Percentiles rank a stretch among this genome's conserved stretches.
phyloP scores from a whole-genome alignment of 2,888 invertebrate species.

The Cremastinae sp. region DNA sequence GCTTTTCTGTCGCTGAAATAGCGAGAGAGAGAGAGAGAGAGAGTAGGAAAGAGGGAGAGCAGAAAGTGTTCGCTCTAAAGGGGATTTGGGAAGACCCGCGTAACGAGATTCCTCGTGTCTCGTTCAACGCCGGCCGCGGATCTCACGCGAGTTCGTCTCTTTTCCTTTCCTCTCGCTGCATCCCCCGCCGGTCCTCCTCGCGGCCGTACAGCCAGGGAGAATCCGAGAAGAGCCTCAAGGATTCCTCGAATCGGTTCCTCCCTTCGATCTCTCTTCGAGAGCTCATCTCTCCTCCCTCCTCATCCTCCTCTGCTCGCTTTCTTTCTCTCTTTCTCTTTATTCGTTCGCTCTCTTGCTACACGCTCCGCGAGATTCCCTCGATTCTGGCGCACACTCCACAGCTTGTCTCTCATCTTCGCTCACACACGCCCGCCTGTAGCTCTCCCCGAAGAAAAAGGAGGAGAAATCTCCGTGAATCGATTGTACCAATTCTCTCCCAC shows the following conservation, averaged over 20 bases:
- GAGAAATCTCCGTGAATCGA: conserved; percentile 22
- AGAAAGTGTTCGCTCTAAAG: conserved; percentile 56
- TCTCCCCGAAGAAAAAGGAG: conserved; percentile 1
- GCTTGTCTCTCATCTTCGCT: conserved; percentile 51
- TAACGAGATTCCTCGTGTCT: conserved; percentile 66
- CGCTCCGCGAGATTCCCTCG: conserved; percentile 45
- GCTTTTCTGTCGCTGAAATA: conserved; percentile 23
- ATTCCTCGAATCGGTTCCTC: conserved; percentile 61
- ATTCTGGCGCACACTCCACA: conserved; percentile 30
- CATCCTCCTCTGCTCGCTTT: conserved; percentile 13
- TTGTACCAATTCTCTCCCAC: conserved; percentile 20
- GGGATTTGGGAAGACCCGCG: conserved; percentile 64
- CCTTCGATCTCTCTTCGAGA: conserved; percentile 56
- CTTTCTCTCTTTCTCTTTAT: conserved; percentile 11
- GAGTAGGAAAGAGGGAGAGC: conserved; percentile 39
- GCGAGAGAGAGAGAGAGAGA: conserved; percentile 8
- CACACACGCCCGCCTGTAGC: conserved; percentile 9
- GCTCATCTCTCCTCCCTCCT: conserved; percentile 33
- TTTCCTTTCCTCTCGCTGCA: neutral
- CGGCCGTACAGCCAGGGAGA: conserved; percentile 41
- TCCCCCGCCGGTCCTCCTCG: conserved; percentile 23
- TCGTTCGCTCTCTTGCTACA: conserved; percentile 13
- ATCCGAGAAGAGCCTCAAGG: conserved; percentile 61
- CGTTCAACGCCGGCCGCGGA: conserved; percentile 57
- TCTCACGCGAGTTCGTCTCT: conserved; percentile 46